phyloP scores from a whole-genome alignment of 2,113 vertebrate genomes.

The Microtus montanus region DNA sequence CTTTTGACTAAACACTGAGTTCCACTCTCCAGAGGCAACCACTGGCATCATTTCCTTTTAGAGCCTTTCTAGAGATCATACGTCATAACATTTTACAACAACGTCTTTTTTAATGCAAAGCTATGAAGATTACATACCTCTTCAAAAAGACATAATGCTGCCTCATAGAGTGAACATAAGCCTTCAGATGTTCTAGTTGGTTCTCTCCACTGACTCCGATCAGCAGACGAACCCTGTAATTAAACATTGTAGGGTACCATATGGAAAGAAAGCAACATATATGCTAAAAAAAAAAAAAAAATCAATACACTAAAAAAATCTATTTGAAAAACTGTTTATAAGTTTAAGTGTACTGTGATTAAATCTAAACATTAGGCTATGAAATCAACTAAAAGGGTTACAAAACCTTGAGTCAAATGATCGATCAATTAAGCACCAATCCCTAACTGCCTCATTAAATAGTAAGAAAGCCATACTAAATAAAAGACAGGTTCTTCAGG shows the following conservation, averaged over 20 bases:
- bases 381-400: slow-evolving; percentile 38
- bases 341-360: slow-evolving; percentile 4
- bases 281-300: slow-evolving; percentile 27
- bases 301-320: slow-evolving; percentile 8
- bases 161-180: slow-evolving; percentile 95
- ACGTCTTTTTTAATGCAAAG: slow-evolving; percentile 44
- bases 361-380: slow-evolving; percentile 59
- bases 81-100: slow-evolving; percentile 33
- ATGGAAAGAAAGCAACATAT: slow-evolving; percentile 54
- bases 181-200: slow-evolving; percentile 94
- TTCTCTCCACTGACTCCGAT: slow-evolving; percentile 97
- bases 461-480: slow-evolving; percentile 16
- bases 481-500: slow-evolving; percentile 3
- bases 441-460: slow-evolving; percentile 6
- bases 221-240: slow-evolving; percentile 94
- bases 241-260: slow-evolving; percentile 59
- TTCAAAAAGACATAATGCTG: slow-evolving; percentile 95
- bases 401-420: not conserved
- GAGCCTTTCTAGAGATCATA: slow-evolving; percentile 33
- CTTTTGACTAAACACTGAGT: not conserved
- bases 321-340: slow-evolving; percentile 43
- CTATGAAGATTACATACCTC: slow-evolving; percentile 87
- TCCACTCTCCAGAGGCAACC: slow-evolving; percentile 13
- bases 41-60: slow-evolving; percentile 3
- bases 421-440: not conserved